Evolutionary conservation across 2,797 vertebrate genomes (phyloP).

Genomic region (Lophius americanus): DNA sequence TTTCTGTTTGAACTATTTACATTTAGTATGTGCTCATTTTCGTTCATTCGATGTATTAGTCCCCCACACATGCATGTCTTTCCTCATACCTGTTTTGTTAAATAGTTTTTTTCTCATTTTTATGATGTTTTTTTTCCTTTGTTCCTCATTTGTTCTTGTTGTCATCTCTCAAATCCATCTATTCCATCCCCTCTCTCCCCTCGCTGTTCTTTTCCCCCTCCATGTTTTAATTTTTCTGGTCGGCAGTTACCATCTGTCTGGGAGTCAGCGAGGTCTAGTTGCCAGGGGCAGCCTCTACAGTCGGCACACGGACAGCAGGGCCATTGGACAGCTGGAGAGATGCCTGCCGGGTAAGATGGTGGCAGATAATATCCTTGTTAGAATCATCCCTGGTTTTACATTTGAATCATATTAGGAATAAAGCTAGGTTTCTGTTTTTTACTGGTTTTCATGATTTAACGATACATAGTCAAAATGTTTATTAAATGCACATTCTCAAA

Average conservation of each 20-base stretch:
- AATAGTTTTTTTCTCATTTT: constrained; percentile 23
- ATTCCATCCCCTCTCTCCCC: constrained; percentile 4
- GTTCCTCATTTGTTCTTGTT: constrained; percentile 1
- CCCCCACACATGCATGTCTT: constrained; percentile 12
- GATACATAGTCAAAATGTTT: too few species aligned
- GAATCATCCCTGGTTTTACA: background rate
- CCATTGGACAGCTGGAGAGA: constrained; percentile 43
- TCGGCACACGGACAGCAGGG: constrained; percentile 68
- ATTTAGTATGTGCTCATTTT: too few species aligned
- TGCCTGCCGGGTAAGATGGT: constrained; percentile 64
- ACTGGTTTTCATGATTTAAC: background rate
- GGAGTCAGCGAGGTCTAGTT: constrained; percentile 74
- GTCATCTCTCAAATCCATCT: background rate
- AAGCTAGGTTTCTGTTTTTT: background rate
- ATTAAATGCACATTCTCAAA: too few species aligned
- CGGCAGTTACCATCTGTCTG: constrained; percentile 25
- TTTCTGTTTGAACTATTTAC: too few species aligned
- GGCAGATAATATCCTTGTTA: constrained; percentile 2
- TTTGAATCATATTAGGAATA: background rate
- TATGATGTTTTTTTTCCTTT: constrained; percentile 30
- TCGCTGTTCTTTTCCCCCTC: constrained; percentile 4
- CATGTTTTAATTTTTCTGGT: constrained; percentile 24
- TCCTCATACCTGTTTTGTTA: constrained; percentile 32
- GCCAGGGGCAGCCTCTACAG: constrained; percentile 79
- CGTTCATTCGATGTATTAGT: too few species aligned